Base-by-base conservation (phyloP, 2,797 vertebrate species). In the Sebastes taczanowskii region DNA sequence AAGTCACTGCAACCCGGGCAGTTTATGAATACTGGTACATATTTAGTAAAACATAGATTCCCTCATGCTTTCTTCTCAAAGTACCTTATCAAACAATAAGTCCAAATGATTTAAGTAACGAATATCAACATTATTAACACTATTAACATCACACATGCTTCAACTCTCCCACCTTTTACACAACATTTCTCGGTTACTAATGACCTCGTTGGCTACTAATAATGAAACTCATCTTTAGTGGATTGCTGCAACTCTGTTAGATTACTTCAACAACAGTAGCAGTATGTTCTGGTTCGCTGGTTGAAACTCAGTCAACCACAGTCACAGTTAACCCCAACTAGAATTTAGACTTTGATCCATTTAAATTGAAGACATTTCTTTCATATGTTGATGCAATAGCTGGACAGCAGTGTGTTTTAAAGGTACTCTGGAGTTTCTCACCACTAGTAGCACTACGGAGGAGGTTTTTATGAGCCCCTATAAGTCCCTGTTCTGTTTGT, bases 101-200 rank as follows among this genome's bases (percentile, higher is more conserved):
- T 32, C 52, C 14, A 29, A 49, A 30, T 22, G n/a, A 71, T 27
- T 34, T 18, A 34, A 56, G 27, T 32, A 69, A n/a, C 76, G 88
- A 94, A 79, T 94, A 95, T 96, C 93, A 11, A 61, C 68, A 52
- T 62, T 59, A 74, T 78, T 80, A 79, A 81, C 46, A 72, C 8
- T 62, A 81, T 85, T 87, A 89, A 85, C 75, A 60, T 29, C 71
- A 72, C 81, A 82, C 89, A 86, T 88, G 81, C 63, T 68, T 62
- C 23, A 42, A 63, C 64, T 42, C n/a, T 76, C n/a, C 68, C 56
- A 71, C 65, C 60, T 74, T 74, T 56, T 22, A 71, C 52, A 66
- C 46, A 66, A 18, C 69, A 63, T 78, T 52, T 64, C 86, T 22
- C 77, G 29, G 67, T 74, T 78, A 52, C 64, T 71, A 84, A 80